phyloP scores from a whole-genome alignment of 2,888 invertebrate species.

The Petrolisthes manimaculis region DNA sequence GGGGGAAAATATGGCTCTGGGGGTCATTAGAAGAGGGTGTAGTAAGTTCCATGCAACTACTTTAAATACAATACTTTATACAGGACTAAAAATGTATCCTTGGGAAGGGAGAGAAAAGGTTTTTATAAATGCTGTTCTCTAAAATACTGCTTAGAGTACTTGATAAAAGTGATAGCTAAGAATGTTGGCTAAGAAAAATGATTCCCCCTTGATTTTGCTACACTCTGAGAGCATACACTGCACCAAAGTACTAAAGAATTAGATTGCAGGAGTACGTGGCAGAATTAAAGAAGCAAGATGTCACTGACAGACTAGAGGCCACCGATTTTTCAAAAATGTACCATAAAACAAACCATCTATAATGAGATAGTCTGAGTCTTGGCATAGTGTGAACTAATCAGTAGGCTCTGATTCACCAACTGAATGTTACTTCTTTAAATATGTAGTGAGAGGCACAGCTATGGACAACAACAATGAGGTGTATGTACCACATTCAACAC shows the following conservation, averaged over 20 bases:
- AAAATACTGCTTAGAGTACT: constrained; percentile 19
- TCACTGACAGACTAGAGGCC: too few species aligned
- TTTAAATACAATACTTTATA: constrained; percentile 3
- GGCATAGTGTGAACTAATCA: too few species aligned
- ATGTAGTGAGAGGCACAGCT: too few species aligned
- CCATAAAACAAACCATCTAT: too few species aligned
- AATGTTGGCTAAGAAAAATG: constrained; percentile 32
- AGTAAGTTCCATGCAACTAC: constrained; percentile 34
- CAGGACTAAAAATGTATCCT: constrained; percentile 5
- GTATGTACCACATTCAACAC: constrained; percentile 34
- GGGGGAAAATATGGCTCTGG: constrained; percentile 10
- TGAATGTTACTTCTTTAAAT: too few species aligned
- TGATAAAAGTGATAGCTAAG: not conserved
- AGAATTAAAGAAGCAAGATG: constrained; percentile 11
- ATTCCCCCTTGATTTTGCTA: constrained; percentile 51
- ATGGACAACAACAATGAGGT: too few species aligned
- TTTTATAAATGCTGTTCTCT: not conserved
- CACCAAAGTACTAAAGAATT: constrained; percentile 33
- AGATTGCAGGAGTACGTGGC: constrained; percentile 38
- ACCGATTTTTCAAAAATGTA: too few species aligned
- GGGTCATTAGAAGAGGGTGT: not conserved
- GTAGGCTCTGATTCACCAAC: too few species aligned
- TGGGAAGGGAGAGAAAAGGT: constrained; percentile 12
- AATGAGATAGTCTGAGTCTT: too few species aligned
- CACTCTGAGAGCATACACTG: constrained; percentile 34